Base-by-base conservation (phyloP, 2,888 invertebrate genomes). In the Heliconius ethilla region DNA sequence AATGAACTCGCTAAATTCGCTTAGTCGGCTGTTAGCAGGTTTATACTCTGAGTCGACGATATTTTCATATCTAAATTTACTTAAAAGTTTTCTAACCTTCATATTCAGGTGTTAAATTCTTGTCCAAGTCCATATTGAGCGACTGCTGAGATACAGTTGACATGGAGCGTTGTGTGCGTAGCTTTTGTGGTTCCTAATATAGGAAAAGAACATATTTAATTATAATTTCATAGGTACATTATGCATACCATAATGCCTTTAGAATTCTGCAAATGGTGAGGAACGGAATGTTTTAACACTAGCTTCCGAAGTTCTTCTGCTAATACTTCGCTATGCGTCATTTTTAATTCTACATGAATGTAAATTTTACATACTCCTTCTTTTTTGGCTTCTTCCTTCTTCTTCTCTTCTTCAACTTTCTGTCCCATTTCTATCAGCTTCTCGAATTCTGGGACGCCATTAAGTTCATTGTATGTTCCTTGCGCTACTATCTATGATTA, bases 381-480 rank as follows among this genome's bases (percentile, higher is more conserved):
- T 63, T 91, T 92, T 0, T 84, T 86, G 0, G 82, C 86, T 59
- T 90, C 90, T 80, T 91, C 87, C 67, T 94, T 94, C 82, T 92
- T 87, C 78, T 92, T 90, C 82, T 92, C 90, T 69, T 92, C 91
- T 80, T 94, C 85, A 0, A 85, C 88, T 75, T 89, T 92, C 80
- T 90, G 91, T 0, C 90, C 90, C 86, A 91, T 89, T 75, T 94
- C 93, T 66, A 93, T 87, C 0, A 94, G 82, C 63, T 90, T 89
- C 82, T 92, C 91, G 76, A 94, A 94, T 76, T 93, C 94, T 0
- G 88, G 83, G 0, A 90, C 91, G 0, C 89, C 87, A 55, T 91
- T 95, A 4, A 97, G 88, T 63, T 96, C 95, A 18, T 94, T 90
- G 85, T 96, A 97, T 0, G 95, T 95, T 27, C 95, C 96, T 90